These are phyloP conservation scores for Euleptes europaea DNA, from an alignment of 2,113 vertebrate species.

Conservation along the genomic window DNA sequence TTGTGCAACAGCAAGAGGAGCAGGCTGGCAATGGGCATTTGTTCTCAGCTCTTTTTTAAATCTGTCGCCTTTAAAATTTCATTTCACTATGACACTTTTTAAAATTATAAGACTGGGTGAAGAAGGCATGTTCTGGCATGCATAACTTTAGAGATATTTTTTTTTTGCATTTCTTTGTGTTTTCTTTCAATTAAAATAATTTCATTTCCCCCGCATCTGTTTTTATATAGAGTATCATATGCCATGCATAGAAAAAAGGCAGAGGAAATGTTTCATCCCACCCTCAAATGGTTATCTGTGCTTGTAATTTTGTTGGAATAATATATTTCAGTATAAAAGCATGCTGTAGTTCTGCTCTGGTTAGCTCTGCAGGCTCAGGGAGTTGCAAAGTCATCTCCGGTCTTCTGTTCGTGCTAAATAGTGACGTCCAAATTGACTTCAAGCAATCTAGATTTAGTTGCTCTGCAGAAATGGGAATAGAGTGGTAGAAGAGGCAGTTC, in stretches of 20 bases:
- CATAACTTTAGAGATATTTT: not conserved
- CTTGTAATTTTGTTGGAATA: slow-evolving; percentile 9
- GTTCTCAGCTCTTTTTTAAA: slow-evolving; percentile 11
- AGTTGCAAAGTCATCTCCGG: not conserved
- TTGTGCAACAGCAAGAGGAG: not conserved
- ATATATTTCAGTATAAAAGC: not conserved
- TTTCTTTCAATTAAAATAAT: not conserved
- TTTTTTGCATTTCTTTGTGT: not conserved
- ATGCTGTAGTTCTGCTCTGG: not conserved
- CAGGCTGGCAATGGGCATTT: not conserved
- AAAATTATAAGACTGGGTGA: not conserved
- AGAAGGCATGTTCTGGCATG: not conserved
- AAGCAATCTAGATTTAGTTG: not conserved
- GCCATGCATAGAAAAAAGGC: not conserved
- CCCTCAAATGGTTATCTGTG: not conserved
- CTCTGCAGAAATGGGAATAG: not conserved
- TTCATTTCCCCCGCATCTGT: not conserved
- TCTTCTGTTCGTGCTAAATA: not conserved
- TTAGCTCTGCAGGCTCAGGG: not conserved
- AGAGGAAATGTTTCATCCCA: not conserved
- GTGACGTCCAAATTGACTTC: not conserved
- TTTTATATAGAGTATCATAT: not conserved
- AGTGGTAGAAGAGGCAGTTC: not conserved
- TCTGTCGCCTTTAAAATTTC: slow-evolving; percentile 1
- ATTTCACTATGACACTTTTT: not conserved